Evolutionary conservation across 2,888 invertebrate species (phyloP).

Genomic region (Lasioglossum oenotherae): DNA sequence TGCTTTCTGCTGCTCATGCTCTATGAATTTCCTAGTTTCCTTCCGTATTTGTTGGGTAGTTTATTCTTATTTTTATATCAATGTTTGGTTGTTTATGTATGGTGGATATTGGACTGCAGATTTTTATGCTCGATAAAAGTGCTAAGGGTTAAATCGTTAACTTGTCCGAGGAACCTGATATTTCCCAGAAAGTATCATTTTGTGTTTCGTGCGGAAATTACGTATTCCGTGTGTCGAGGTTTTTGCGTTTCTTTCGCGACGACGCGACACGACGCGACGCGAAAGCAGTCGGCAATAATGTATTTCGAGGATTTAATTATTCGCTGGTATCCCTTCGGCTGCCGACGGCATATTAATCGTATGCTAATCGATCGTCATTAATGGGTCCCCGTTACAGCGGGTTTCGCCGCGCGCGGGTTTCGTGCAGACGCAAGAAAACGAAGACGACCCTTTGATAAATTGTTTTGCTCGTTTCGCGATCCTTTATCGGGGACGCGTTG

Average conservation of each 20-base stretch:
- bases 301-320: conserved; percentile 77
- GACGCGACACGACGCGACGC: background rate
- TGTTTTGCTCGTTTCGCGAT: conserved; percentile 23
- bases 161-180: background rate
- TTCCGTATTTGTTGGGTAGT: rapidly evolving
- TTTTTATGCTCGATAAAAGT: no score
- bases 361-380: conserved; percentile 76
- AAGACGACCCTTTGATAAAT: conserved; percentile 25
- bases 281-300: conserved; percentile 54
- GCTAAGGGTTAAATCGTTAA: background rate
- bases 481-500: conserved; percentile 12
- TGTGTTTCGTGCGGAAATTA: conserved; percentile 20
- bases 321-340: conserved; percentile 58
- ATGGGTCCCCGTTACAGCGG: conserved; percentile 52
- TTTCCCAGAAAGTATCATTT: background rate
- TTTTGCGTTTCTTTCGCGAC: conserved; percentile 45
- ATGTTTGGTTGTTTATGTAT: no score
- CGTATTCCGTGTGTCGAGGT: conserved; percentile 31
- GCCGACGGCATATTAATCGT: conserved; percentile 77
- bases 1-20: background rate
- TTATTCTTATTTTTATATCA: background rate
- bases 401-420: conserved; percentile 27
- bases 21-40: background rate
- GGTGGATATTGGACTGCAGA: background rate
- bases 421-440: conserved; percentile 22